These are phyloP conservation scores for Apotomis betuletana DNA, from an alignment of 2,888 invertebrate genomes.

Conservation along the genomic window DNA sequence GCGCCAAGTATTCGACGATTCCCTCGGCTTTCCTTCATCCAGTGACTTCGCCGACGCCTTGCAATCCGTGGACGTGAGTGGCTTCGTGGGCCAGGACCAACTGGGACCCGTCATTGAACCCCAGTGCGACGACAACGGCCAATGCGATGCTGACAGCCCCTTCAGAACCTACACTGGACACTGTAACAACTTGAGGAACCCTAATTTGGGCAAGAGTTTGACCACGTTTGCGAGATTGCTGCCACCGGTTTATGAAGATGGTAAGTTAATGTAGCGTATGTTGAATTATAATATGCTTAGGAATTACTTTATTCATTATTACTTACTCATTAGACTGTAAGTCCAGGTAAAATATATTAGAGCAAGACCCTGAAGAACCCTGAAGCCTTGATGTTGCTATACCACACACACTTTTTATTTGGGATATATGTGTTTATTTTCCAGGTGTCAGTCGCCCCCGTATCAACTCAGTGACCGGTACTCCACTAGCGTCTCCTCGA, in stretches of 20 bases:
- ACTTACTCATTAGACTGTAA: no score
- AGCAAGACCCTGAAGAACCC: no score
- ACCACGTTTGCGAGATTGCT: constrained; percentile 93
- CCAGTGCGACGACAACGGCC: constrained; percentile 87
- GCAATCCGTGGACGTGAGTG: constrained; percentile 90
- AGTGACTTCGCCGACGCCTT: constrained; percentile 90
- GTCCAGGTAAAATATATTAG: no score
- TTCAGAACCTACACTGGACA: constrained; percentile 91
- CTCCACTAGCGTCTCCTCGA: constrained; percentile 92
- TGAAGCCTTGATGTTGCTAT: no score
- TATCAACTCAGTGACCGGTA: constrained; percentile 88
- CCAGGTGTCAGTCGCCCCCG: constrained; percentile 91
- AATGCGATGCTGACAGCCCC: constrained; percentile 88
- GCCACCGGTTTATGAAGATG: constrained; percentile 94
- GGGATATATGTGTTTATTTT: not conserved
- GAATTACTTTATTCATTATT: no score
- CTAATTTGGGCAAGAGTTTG: constrained; percentile 91
- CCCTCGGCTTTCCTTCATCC: constrained; percentile 69
- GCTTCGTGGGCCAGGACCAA: constrained; percentile 86
- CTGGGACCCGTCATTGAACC: constrained; percentile 85
- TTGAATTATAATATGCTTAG: no score
- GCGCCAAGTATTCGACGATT: constrained; percentile 88
- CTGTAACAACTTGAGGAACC: constrained; percentile 94
- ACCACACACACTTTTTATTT: no score
- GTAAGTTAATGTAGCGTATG: constrained; percentile 61